These are phyloP conservation scores for Vulpes ferrilata DNA, from an alignment of 2,113 vertebrate genomes.

Conservation along the genomic window DNA sequence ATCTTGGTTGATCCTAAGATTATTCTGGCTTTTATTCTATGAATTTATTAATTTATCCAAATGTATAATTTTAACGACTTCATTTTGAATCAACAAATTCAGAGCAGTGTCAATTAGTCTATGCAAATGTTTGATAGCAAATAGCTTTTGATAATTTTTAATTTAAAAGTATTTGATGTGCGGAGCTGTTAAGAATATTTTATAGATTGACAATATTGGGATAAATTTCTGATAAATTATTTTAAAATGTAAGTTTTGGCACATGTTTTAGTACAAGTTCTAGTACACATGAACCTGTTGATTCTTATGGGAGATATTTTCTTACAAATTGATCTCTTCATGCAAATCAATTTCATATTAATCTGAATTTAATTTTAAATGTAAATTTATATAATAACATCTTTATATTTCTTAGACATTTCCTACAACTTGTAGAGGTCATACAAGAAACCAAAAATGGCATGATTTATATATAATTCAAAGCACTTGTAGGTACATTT, in stretches of 20 bases:
- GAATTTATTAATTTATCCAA: not conserved
- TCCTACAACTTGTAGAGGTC: not conserved
- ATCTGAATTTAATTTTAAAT: slow-evolving; percentile 18
- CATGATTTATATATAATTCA: slow-evolving; percentile 12
- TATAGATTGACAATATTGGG: not conserved
- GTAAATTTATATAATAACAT: not conserved
- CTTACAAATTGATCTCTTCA: not conserved
- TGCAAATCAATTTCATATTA: not conserved
- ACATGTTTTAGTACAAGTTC: not conserved
- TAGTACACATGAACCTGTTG: not conserved
- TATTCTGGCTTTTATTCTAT: not conserved
- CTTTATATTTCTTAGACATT: not conserved
- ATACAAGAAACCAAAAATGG: not conserved
- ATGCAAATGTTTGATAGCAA: not conserved
- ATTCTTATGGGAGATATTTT: not conserved
- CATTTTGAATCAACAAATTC: not conserved
- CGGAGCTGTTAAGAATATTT: not conserved
- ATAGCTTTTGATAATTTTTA: not conserved
- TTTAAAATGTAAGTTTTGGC: not conserved
- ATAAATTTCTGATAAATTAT: not conserved
- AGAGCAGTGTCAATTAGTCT: not conserved
- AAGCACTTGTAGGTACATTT: not conserved
- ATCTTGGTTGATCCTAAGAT: not conserved
- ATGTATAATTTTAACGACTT: not conserved
- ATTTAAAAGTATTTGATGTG: not conserved